Evolutionary conservation across 2,797 vertebrate species (phyloP).

Genomic region (Acanthurus tractus): DNA sequence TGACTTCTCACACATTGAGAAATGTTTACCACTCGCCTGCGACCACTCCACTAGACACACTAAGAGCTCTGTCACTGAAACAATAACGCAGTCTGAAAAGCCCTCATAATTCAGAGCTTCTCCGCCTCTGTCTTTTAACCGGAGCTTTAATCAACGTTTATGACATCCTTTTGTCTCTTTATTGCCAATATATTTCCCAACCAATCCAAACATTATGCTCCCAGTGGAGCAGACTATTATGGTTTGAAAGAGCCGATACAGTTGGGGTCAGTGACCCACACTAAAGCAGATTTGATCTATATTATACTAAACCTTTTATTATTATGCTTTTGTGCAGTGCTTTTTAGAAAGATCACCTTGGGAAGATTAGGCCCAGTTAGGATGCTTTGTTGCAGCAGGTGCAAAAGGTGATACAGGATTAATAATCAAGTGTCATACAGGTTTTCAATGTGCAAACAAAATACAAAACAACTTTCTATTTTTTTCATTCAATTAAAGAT

Average conservation of each 20-base stretch:
- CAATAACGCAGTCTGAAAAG: constrained; percentile 86
- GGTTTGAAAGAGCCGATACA: constrained; percentile 84
- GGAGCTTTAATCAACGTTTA: constrained; percentile 90
- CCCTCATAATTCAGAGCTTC: constrained; percentile 86
- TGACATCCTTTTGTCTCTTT: constrained; percentile 90
- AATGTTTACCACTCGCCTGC: constrained; percentile 85
- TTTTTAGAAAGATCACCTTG: constrained; percentile 81
- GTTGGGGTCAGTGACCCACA: constrained; percentile 86
- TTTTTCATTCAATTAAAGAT: neutral
- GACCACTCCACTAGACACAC: constrained; percentile 76
- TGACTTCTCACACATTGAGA: constrained; percentile 81
- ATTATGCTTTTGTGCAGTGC: constrained; percentile 72
- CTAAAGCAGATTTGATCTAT: constrained; percentile 85
- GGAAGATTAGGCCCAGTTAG: constrained; percentile 47
- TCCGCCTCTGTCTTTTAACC: constrained; percentile 87
- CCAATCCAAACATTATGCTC: constrained; percentile 87
- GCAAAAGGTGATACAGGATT: constrained; percentile 41
- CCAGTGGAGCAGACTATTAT: constrained; percentile 84
- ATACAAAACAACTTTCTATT: constrained; percentile 18
- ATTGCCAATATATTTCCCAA: constrained; percentile 89
- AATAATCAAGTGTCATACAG: constrained; percentile 23
- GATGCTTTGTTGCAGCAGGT: constrained; percentile 60
- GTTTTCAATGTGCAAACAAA: constrained; percentile 33
- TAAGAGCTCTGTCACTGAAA: constrained; percentile 89
- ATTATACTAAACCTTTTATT: constrained; percentile 86